Evolutionary conservation across 2,113 vertebrate genomes (phyloP), one percentile per base, ranked within the genome.

Genomic region (Bufo bufo): DNA sequence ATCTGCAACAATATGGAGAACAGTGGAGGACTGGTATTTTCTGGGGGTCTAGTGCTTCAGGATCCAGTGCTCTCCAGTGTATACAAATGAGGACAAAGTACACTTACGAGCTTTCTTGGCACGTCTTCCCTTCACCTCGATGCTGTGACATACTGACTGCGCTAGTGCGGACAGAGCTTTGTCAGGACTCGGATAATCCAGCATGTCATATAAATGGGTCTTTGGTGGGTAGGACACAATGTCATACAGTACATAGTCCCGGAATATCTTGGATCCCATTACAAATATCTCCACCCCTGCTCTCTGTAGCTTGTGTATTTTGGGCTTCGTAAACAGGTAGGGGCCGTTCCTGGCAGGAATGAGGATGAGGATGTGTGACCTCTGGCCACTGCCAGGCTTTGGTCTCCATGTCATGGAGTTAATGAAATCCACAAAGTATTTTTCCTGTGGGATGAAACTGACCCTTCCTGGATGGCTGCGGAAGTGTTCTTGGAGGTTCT

Each of bases 41-140:
- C 5, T 43, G 33, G 1, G 12, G 69, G 1, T 4, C 13, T 5
- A n/a, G 61, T 58, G 56, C 12, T 33, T 13, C 3, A n/a, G 23
- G 23, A n/a, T n/a, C 20, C 19, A 17, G 61, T 20, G 19, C 19
- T 65, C 61, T 65, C 6, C 61, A 16, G 69, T 6, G 7, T n/a
- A n/a, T 6, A 17, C 16, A 52, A 16, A 19, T 77, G 17, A 17
- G 58, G 58, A 59, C 13, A 59, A 9, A 4, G 58, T 13, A 72
- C 2, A 85, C 83, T 74, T 74, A 85, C 83, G n/a, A 8, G 65
- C 14, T 45, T 75, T 85, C 54, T 85, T 85, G 16, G 11, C 49
- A 0, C 3, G 1, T 16, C 2, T 50, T 56, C 43, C 65, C 43
- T 82, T 82, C 2, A 3, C 4, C 69, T 85, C 83, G 17, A 85